Base-by-base conservation (phyloP, 2,888 invertebrate species). In the Hipparchia sbordonii region DNA sequence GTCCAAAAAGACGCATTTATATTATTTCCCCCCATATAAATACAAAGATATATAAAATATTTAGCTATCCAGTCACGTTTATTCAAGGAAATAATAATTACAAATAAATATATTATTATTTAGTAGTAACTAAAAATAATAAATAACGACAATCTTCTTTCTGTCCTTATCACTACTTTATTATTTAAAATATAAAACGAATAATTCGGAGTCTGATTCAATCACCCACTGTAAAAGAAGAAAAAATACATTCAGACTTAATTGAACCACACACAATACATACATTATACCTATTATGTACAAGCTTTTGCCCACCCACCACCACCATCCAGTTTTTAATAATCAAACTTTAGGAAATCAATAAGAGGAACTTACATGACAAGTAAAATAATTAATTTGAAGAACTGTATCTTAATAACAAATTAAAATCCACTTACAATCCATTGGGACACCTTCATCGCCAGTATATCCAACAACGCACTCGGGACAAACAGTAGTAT, bases 401-500 rank as follows among this genome's bases (percentile, higher is more conserved):
- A 2, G 10, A 10, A 23, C 4, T 23, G 33, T 33, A 10, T 33
- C 59, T 59, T 39, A 39, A 12, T 6, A 12, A 8, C 46, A 13
- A 61, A 9, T 23, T 12, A 10, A 63, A 10, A 65, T n/a, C 63
- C 51, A 69, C 81, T 81, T 79, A 89, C 90, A 72, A 56, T 86
- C 82, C 54, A 89, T 80, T 0, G 73, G 79, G 1, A 83, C 81
- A 71, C 85, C 88, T 23, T 77, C 76, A 0, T 86, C 85, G 60
- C 85, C 87, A 1, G 87, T 82, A 51, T 79, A 81, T 45, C 88
- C 90, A 75, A 88, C 92, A 61, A 91, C 67, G 80, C 93, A 93
- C 72, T 90, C 91, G 6, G 87, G 84, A 77, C 93, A 93, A 23
- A 87, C 70, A 12, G 93, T 93, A 2, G 89, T 88, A 2, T 93